Percentiles rank a stretch among this genome's conserved stretches.
Evolutionary conservation across 1,140 invertebrate genomes (phyloP).

Genomic region (Drosophila gunungcola): DNA sequence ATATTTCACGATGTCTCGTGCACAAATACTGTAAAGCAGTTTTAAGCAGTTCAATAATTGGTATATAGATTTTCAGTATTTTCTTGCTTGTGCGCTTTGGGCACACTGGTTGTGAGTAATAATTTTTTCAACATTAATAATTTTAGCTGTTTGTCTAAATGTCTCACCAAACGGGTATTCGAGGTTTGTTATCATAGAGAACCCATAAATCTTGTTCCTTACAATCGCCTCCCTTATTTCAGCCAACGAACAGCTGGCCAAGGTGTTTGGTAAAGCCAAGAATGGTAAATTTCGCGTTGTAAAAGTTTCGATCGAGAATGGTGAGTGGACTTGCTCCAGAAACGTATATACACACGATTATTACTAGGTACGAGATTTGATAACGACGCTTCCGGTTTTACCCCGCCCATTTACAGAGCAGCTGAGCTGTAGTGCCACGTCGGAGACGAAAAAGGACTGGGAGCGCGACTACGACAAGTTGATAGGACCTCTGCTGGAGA

Average conservation of each 20-base stretch:
- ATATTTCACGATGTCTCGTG: not conserved
- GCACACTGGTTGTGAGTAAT: slow-evolving; percentile 66
- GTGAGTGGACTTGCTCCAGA: slow-evolving; percentile 85
- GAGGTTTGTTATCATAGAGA: slow-evolving; percentile 67
- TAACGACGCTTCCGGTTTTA: slow-evolving; percentile 39
- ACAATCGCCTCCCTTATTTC: not conserved
- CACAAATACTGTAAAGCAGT: no score
- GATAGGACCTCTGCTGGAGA: slow-evolving; percentile 91
- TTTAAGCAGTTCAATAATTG: not conserved
- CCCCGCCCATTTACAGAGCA: slow-evolving; percentile 88
- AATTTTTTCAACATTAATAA: slow-evolving; percentile 50
- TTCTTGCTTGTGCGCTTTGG: not conserved
- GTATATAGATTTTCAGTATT: not conserved
- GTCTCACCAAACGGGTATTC: slow-evolving; percentile 93
- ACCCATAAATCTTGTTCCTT: not conserved
- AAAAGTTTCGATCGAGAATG: slow-evolving; percentile 94
- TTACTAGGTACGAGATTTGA: slow-evolving; percentile 28
- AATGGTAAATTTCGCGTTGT: slow-evolving; percentile 92
- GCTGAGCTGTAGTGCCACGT: slow-evolving; percentile 88
- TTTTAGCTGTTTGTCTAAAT: slow-evolving; percentile 84
- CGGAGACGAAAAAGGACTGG: slow-evolving; percentile 91
- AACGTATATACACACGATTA: slow-evolving; percentile 25
- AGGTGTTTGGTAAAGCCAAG: slow-evolving; percentile 92
- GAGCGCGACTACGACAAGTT: slow-evolving; percentile 95
- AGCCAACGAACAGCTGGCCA: slow-evolving; percentile 92